Percentiles rank a stretch among this genome's conserved stretches.
phyloP scores from a whole-genome alignment of 2,113 vertebrate genomes.

The Leucopternis melanops region DNA sequence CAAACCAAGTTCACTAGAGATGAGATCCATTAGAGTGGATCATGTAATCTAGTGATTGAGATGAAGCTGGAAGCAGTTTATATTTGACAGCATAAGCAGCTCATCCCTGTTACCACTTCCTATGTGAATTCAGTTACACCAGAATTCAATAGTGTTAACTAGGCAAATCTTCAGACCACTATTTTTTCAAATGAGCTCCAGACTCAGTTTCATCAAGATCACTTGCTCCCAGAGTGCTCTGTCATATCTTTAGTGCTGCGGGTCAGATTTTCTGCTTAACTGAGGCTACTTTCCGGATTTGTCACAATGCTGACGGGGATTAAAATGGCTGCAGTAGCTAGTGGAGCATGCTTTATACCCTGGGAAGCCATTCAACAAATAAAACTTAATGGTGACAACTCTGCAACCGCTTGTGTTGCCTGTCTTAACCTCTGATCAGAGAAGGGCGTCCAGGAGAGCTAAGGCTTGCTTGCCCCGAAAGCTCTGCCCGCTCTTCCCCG shows the following conservation, averaged over 20 bases:
- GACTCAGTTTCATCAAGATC: neutral
- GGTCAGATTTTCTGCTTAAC: neutral
- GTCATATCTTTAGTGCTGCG: neutral
- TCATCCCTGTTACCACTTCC: neutral
- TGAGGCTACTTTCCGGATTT: neutral
- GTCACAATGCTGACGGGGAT: neutral
- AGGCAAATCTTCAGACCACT: neutral
- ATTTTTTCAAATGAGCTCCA: neutral
- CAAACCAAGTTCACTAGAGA: neutral
- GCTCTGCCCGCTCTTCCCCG: no score
- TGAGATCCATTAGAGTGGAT: neutral
- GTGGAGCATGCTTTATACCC: neutral
- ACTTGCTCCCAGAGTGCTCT: neutral
- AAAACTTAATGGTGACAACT: neutral
- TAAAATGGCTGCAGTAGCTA: neutral
- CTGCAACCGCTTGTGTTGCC: neutral
- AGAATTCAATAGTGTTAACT: neutral
- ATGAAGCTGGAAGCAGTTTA: neutral
- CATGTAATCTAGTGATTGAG: neutral
- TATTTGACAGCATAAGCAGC: neutral
- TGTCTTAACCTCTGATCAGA: neutral
- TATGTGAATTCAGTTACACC: neutral
- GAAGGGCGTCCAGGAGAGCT: neutral
- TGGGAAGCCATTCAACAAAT: neutral
- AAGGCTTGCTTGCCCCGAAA: neutral